phyloP scores from a whole-genome alignment of 2,113 vertebrate genomes.

The Amphiprion ocellaris region DNA sequence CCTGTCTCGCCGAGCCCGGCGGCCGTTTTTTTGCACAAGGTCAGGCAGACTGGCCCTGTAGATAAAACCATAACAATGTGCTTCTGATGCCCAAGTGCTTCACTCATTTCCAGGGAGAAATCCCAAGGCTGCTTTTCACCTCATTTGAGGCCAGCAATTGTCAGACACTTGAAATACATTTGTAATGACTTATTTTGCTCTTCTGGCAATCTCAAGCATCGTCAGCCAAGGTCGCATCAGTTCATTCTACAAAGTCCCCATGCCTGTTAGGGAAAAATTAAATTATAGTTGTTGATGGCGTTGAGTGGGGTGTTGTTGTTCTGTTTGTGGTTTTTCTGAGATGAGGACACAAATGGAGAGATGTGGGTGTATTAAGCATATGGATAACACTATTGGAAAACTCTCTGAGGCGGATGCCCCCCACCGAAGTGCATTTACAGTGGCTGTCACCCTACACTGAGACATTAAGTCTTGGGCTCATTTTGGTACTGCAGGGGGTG shows the following conservation, averaged over 20 bases:
- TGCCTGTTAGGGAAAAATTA: slow-evolving; percentile 20
- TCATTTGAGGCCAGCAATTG: slow-evolving; percentile 31
- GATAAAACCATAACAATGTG: slow-evolving; percentile 46
- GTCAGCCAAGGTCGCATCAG: slow-evolving; percentile 53
- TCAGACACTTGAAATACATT: slow-evolving; percentile 52
- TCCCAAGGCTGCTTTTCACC: slow-evolving; percentile 56
- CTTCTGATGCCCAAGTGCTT: slow-evolving; percentile 19
- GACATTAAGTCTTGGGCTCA: slow-evolving; percentile 32
- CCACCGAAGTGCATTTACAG: slow-evolving; percentile 26
- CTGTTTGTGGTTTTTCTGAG: slow-evolving; percentile 34
- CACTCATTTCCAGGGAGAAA: slow-evolving; percentile 46
- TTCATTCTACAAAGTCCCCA: slow-evolving; percentile 9
- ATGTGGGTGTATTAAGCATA: slow-evolving; percentile 13
- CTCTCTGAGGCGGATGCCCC: slow-evolving; percentile 21
- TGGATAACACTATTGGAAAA: slow-evolving; percentile 27
- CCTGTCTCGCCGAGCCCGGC: slow-evolving; percentile 28
- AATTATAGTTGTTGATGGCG: slow-evolving; percentile 31
- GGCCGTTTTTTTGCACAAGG: slow-evolving; percentile 44
- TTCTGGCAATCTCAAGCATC: slow-evolving; percentile 25
- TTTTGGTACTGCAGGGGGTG: neutral
- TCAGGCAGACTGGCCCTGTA: slow-evolving; percentile 39
- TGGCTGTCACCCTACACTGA: slow-evolving; percentile 10
- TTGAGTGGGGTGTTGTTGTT: slow-evolving; percentile 11
- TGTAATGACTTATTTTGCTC: slow-evolving; percentile 50
- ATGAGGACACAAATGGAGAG: neutral